These are phyloP conservation scores for Eunapius fragilis DNA, from an alignment of 37 sponge, comb jelly and placozoan species.

Conservation along the genomic window DNA sequence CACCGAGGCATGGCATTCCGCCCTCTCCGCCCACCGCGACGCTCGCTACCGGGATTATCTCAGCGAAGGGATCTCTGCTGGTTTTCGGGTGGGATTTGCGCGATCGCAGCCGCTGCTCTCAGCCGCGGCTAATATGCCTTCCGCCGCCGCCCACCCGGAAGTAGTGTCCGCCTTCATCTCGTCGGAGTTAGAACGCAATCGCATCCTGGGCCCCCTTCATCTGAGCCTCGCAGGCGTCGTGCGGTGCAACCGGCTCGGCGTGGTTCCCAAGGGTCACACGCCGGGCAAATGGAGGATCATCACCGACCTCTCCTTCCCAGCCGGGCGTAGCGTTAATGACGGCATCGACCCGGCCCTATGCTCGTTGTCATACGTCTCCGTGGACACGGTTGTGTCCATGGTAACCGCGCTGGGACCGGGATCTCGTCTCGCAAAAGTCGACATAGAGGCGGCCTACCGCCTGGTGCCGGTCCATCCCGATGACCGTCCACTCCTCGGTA, in stretches of 20 bases:
- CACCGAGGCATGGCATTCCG: background rate
- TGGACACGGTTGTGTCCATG: background rate
- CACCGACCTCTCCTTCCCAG: constrained; percentile 32
- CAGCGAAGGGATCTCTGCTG: background rate
- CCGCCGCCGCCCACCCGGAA: constrained; percentile 6
- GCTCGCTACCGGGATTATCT: background rate
- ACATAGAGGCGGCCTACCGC: constrained; percentile 31
- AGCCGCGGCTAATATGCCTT: background rate
- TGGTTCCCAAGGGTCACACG: constrained; percentile 21
- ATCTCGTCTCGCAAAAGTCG: constrained; percentile 21
- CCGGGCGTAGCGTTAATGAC: constrained; percentile 34
- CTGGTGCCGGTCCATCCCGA: constrained; percentile 26
- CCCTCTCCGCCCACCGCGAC: background rate
- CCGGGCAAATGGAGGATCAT: constrained; percentile 40
- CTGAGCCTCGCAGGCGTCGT: background rate
- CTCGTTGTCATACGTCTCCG: constrained; percentile 16
- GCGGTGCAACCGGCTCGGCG: constrained; percentile 39
- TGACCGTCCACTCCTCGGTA: constrained; percentile 28
- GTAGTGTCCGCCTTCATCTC: background rate
- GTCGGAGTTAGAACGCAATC: background rate
- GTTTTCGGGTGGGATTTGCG: background rate
- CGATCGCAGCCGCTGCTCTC: constrained; percentile 3
- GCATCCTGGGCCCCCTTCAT: constrained; percentile 24
- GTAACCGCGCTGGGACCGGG: constrained; percentile 1
- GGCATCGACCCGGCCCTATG: constrained; percentile 16